Percentiles rank a stretch among this genome's conserved stretches.
phyloP scores from a whole-genome alignment of 2,113 vertebrate genomes.

The Phocoena phocoena region DNA sequence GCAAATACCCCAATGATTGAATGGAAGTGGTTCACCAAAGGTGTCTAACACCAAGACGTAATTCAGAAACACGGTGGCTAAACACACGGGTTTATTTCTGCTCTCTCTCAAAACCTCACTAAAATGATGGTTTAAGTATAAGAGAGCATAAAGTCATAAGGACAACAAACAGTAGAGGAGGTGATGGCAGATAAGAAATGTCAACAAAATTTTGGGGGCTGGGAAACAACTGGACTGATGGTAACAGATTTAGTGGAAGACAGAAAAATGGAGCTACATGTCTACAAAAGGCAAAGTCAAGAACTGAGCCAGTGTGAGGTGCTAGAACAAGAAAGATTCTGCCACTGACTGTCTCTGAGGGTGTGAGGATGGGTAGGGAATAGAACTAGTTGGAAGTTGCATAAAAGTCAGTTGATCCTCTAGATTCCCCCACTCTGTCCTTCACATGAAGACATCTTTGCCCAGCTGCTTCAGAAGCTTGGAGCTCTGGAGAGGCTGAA shows the following conservation, averaged over 20 bases:
- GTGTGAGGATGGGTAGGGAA: not conserved
- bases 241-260: not conserved
- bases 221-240: not conserved
- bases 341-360: not conserved
- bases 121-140: not conserved
- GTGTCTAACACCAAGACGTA: not conserved
- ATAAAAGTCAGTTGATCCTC: not conserved
- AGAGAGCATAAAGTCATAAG: constrained; percentile 9
- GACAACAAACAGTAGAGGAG: constrained; percentile 3
- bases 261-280: not conserved
- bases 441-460: not conserved
- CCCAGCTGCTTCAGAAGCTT: not conserved
- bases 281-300: not conserved
- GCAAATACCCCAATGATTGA: constrained; percentile 1
- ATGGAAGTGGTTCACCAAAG: constrained; percentile 1
- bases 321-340: not conserved
- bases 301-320: not conserved
- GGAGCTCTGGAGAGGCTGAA: not conserved
- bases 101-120: not conserved
- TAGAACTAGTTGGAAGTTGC: not conserved
- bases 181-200: not conserved
- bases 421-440: not conserved
- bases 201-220: not conserved
- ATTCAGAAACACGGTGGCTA: constrained; percentile 14
- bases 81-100: not conserved